Conservation (phyloP, 2,797 vertebrate species). For the Saxicola maurus region DNA sequence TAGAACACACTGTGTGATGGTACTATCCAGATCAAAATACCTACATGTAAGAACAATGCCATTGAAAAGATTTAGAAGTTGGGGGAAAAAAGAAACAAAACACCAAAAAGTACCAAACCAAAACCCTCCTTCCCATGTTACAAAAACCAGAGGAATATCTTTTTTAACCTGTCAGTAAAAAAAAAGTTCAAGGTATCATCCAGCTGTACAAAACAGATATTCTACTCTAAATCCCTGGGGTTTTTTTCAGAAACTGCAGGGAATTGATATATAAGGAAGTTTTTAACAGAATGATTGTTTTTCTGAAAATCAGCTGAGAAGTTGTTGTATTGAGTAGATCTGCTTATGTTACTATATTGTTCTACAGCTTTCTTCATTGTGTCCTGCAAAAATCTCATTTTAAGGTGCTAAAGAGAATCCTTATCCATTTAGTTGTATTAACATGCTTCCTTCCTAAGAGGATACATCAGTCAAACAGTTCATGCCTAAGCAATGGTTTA, state of each 20-base stretch:
- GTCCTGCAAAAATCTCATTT: not conserved
- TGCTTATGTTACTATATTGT: not conserved
- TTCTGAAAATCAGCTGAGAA: not conserved
- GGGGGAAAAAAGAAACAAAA: not conserved
- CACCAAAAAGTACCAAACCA: not conserved
- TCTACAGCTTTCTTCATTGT: not conserved
- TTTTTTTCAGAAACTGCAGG: not conserved
- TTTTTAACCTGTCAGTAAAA: not conserved
- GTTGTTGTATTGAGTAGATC: not conserved
- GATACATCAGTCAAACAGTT: not conserved
- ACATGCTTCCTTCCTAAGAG: not conserved
- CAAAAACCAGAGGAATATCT: rapidly evolving
- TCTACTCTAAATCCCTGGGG: not conserved
- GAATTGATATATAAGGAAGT: not conserved
- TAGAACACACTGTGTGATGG: not conserved
- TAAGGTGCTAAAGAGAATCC: not conserved
- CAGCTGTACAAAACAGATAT: not conserved
- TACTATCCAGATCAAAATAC: not conserved
- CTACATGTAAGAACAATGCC: not conserved
- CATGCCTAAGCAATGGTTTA: not conserved
- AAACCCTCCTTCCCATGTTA: rapidly evolving
- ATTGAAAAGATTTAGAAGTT: not conserved
- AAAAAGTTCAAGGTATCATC: not conserved
- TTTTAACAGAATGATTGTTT: not conserved
- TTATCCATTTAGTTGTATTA: not conserved